These are phyloP conservation scores for Aphodius granarius DNA, from an alignment of 2,888 invertebrate species.

Conservation along the genomic window DNA sequence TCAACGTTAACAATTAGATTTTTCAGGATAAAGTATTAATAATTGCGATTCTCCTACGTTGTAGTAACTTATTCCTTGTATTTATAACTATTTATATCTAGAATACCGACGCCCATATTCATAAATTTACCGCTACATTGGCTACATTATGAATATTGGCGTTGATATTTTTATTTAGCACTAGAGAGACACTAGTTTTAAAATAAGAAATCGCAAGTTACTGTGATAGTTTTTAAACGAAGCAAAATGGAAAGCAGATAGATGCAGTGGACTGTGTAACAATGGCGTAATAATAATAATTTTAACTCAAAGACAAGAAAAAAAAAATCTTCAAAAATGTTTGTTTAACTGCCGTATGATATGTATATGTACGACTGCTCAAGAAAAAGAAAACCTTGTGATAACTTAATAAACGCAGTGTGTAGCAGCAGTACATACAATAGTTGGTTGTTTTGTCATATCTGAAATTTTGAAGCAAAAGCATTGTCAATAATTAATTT, in stretches of 20 bases:
- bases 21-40: background rate
- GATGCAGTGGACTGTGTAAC: background rate
- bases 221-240: background rate
- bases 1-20: no score
- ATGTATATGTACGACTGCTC: background rate
- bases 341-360: background rate
- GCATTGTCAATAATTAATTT: background rate
- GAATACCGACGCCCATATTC: no score
- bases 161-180: no score
- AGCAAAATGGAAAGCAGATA: background rate
- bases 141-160: no score
- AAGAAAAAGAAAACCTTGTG: background rate
- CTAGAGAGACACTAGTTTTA: background rate
- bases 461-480: background rate
- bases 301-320: conserved; percentile 18
- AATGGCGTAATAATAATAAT: background rate
- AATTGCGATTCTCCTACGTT: background rate
- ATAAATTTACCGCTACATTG: no score
- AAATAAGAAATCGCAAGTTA: background rate
- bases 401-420: background rate
- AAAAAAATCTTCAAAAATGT: conserved; percentile 11
- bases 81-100: background rate
- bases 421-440: background rate
- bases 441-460: background rate
- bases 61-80: background rate